Evolutionary conservation across 2,113 vertebrate genomes (phyloP), one percentile per base, ranked within the genome.

Genomic region (Tachysurus fulvidraco): DNA sequence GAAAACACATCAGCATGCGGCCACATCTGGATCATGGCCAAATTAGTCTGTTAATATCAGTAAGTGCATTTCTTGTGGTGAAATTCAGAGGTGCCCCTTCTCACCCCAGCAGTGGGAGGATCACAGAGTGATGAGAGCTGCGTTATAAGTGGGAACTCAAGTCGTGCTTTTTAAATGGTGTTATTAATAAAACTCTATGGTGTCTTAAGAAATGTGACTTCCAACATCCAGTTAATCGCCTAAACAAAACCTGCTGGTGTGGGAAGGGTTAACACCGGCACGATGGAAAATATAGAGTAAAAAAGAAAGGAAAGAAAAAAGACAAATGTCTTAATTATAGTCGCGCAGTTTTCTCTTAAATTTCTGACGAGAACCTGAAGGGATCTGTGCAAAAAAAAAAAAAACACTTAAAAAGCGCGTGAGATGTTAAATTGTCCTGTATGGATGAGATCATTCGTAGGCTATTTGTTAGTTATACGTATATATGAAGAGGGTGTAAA

Each of bases 191-290:
- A 77, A 14, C 44, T 50, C 73, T 3, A 16, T 52, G 50, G 46
- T 77, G 5, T 14, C 36, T 36, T 44, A 19, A 46, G 41, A 50
- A 17, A 90, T 90, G 93, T 91, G 69, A 86, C 90, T 88, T 88
- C 87, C 64, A 64, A n/a, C 25, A 36, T 71, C 67, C 36, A 9
- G 67, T 71, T 30, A 71, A 5, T n/a, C 62, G 25, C 11, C 25
- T 64, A n/a, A 10, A 64, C 62, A 62, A 57, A 62, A 62, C 6
- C 21, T 62, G 59, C 6, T 62, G 21, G 23, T 25, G 59, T 57
- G 16, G 9, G 25, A 25, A 62, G 11, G 23, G 10, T n/a, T n/a
- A 64, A 1, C 62, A 28, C 19, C 13, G 30, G 25, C 25, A 64
- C 25, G 11, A 65, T 28, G n/a, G 11, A 28, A 14, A 36, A 17